phyloP scores from a whole-genome alignment of 1,140 invertebrate species.

The Caenorhabditis remanei region DNA sequence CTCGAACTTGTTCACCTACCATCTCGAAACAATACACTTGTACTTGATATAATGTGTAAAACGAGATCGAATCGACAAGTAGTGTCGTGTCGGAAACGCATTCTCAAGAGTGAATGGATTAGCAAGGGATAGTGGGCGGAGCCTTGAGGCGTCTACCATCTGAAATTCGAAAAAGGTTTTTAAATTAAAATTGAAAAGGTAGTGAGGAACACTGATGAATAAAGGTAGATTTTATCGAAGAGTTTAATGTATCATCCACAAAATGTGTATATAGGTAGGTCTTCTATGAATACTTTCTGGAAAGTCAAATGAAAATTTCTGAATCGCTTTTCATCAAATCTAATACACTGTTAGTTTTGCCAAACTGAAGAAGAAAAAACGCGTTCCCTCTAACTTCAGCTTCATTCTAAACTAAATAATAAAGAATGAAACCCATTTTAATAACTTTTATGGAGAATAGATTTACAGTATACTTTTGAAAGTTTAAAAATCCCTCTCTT shows the following conservation, averaged over 20 bases:
- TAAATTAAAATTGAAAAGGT: background rate
- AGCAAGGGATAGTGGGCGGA: constrained; percentile 4
- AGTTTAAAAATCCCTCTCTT: constrained; percentile 2
- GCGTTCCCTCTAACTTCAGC: no score
- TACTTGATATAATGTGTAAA: background rate
- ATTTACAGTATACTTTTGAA: background rate
- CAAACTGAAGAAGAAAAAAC: no score
- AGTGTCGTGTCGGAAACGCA: background rate
- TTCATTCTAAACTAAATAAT: no score
- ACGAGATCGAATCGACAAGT: background rate
- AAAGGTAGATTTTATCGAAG: no score
- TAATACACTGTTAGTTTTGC: no score
- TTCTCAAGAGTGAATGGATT: constrained; percentile 39
- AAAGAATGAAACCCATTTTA: no score
- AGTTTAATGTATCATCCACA: no score
- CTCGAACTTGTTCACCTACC: background rate
- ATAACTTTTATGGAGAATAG: background rate
- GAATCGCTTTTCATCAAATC: no score
- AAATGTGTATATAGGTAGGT: no score
- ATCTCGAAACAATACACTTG: background rate
- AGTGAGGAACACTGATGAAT: background rate
- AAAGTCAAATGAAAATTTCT: no score
- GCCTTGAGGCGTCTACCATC: background rate
- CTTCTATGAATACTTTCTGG: no score
- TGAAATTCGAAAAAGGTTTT: background rate